Evolutionary conservation across 2,888 invertebrate genomes (phyloP).

Genomic region (Metalampra italica): DNA sequence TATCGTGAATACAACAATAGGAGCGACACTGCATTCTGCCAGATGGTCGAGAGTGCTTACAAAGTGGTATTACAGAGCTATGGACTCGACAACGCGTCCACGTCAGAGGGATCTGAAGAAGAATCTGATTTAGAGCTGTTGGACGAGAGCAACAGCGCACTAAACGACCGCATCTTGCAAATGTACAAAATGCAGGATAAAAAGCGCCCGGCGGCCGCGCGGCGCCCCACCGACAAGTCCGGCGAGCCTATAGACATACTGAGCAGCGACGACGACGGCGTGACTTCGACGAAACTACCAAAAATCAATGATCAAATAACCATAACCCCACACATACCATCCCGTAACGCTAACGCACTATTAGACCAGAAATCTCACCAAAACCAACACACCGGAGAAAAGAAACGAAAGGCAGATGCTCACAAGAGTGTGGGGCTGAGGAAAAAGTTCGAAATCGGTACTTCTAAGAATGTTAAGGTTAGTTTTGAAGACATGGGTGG

Average conservation of each 20-base stretch:
- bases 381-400: slow-evolving; percentile 44
- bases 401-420: slow-evolving; percentile 58
- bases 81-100: slow-evolving; percentile 79
- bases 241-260: slow-evolving; percentile 70
- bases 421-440: slow-evolving; percentile 40
- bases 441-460: slow-evolving; percentile 54
- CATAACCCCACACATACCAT: slow-evolving; percentile 66
- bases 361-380: slow-evolving; percentile 45
- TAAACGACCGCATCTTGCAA: slow-evolving; percentile 75
- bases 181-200: slow-evolving; percentile 75
- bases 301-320: slow-evolving; percentile 73
- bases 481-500: slow-evolving; percentile 90
- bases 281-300: slow-evolving; percentile 63
- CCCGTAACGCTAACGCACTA: slow-evolving; percentile 40
- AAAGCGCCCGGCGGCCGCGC: slow-evolving; percentile 57
- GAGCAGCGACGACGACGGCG: slow-evolving; percentile 63
- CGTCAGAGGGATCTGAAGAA: slow-evolving; percentile 79
- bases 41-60: slow-evolving; percentile 87
- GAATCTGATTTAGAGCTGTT: slow-evolving; percentile 85
- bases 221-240: slow-evolving; percentile 56
- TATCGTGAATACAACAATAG: slow-evolving; percentile 87
- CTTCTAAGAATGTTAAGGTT: slow-evolving; percentile 60
- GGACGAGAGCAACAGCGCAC: slow-evolving; percentile 88
- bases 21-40: slow-evolving; percentile 88
- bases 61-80: slow-evolving; percentile 84